Evolutionary conservation across 2,888 invertebrate genomes (phyloP).

Genomic region (Watsonalla binaria): DNA sequence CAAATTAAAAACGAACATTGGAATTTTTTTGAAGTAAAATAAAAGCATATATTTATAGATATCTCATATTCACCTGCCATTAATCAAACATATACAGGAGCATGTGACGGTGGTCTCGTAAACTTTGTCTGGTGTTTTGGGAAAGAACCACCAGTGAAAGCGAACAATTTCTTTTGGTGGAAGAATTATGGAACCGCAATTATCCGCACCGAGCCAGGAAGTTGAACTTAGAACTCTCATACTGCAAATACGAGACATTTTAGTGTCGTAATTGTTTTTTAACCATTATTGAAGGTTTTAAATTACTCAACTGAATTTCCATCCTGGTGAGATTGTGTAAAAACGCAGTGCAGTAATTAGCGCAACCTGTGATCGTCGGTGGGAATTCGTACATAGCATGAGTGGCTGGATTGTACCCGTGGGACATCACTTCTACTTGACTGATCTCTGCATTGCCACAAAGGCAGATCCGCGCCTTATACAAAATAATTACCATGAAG

Average conservation of each 20-base stretch:
- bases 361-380: conserved; percentile 65
- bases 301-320: conserved; percentile 56
- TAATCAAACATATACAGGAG: conserved; percentile 60
- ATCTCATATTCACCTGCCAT: conserved; percentile 51
- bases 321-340: conserved; percentile 68
- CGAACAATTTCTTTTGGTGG: conserved; percentile 60
- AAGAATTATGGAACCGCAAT: conserved; percentile 48
- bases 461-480: conserved; percentile 50
- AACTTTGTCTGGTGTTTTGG: conserved; percentile 48
- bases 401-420: conserved; percentile 56
- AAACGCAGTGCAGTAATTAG: conserved; percentile 60
- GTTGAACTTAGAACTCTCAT: conserved; percentile 53
- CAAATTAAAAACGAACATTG: conserved; percentile 12
- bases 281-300: background rate
- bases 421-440: conserved; percentile 61
- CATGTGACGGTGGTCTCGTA: conserved; percentile 61
- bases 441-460: conserved; percentile 63
- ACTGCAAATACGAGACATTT: conserved; percentile 31
- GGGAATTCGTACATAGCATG: conserved; percentile 66
- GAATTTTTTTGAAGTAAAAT: no score
- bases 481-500: background rate
- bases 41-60: background rate
- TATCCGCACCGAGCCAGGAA: conserved; percentile 64
- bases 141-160: conserved; percentile 71
- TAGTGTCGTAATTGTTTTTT: background rate